Evolutionary conservation across 2,797 vertebrate species (phyloP), one percentile per base, ranked within the genome.

Genomic region (Aldrovandia affinis): DNA sequence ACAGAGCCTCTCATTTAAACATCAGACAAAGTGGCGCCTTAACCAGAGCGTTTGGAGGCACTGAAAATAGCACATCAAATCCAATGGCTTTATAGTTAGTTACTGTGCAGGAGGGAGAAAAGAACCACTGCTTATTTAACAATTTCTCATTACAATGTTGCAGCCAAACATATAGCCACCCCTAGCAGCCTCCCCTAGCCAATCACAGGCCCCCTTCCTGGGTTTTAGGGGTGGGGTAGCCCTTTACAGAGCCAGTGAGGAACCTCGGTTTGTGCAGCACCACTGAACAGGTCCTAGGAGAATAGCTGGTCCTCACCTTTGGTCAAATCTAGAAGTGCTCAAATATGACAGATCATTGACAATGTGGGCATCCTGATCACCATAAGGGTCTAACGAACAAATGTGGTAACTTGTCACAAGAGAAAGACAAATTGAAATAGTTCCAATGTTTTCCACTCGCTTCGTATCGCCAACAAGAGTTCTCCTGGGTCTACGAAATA

Each of bases 11-110:
- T 50, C 75, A 14, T 52, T n/a, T 30, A 9, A 30, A 39, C 42
- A 20, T 1, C 75, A 63, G 44, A 82, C 30, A 70, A 54, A 65
- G 42, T 20, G 28, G 44, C 4, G 28, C 28, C n/a, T 39, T 65
- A 39, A n/a, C 75, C 7, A 22, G 42, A 18, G 55, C 15, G 20
- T 65, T n/a, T 33, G 14, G 55, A 65, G 55, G 42, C 54, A 7
- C 36, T 52, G 42, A 4, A 79, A 79, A 70, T 42, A 78, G 39
- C 57, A 78, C 12, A 61, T 33, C 39, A 50, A 63, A 61, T 44
- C 20, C 65, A 81, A 54, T 65, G 61, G 81, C 81, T 30, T 28
- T 28, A 52, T 8, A 57, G 75, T 52, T 47, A 83, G 78, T 52
- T 83, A 78, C 54, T 30, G 75, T 10, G n/a, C 42, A 47, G 55